Percentiles rank a stretch among this genome's conserved stretches.
Evolutionary conservation across 2,113 vertebrate species (phyloP).

Genomic region (Ardeotis arabs): DNA sequence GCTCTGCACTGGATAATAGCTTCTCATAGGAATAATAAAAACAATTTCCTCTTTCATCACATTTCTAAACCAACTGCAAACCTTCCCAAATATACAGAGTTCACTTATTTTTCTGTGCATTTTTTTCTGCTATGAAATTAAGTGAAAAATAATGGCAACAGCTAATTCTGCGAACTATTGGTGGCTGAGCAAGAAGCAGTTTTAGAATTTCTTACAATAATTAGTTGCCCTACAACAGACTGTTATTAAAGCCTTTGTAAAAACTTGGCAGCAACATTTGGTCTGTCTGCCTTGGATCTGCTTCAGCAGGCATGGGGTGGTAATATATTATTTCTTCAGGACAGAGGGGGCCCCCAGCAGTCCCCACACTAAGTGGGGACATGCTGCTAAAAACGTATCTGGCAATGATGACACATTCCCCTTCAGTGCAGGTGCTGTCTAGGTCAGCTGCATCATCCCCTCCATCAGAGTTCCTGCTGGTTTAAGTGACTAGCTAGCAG

Average conservation of each 20-base stretch:
- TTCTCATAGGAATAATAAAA: constrained; percentile 48
- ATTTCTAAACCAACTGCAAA: neutral
- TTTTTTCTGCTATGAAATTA: neutral
- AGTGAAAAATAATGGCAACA: neutral
- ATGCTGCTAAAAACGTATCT: neutral
- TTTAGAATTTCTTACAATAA: neutral
- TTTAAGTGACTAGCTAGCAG: neutral
- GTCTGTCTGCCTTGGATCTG: neutral
- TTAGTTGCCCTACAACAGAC: neutral
- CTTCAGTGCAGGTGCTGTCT: neutral
- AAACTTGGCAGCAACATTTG: neutral
- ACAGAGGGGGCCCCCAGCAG: neutral
- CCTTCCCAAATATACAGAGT: neutral
- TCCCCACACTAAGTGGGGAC: neutral
- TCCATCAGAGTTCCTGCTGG: neutral
- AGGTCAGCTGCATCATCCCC: neutral
- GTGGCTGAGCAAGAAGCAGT: neutral
- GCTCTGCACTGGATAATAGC: constrained; percentile 28
- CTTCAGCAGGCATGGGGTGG: neutral
- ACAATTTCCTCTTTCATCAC: constrained; percentile 31
- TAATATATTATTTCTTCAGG: neutral
- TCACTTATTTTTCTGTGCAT: neutral
- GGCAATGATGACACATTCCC: fast-evolving
- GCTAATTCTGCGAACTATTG: neutral
- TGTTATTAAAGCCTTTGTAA: neutral